A percentile compares a stretch with the other conserved stretches of the same genome.
These are phyloP conservation scores for Luidia sarsii DNA, from an alignment of 53 echinoderm and acorn worm genomes.

Conservation along the genomic window DNA sequence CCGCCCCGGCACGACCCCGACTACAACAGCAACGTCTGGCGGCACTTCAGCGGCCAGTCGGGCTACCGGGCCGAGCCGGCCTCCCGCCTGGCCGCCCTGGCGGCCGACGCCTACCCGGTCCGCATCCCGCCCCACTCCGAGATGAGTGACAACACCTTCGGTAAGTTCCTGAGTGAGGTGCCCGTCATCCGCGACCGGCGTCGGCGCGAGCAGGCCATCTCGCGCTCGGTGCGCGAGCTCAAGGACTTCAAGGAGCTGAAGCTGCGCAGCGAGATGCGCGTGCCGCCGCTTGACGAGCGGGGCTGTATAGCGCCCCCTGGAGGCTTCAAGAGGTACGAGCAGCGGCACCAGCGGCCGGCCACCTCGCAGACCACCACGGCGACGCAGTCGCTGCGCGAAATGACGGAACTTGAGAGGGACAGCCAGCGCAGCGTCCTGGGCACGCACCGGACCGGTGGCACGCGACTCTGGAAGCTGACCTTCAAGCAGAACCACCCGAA, in stretches of 20 bases:
- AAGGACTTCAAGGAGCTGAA: conserved; percentile 86
- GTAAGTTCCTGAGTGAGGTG: conserved; percentile 81
- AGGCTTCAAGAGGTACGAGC: conserved; percentile 63
- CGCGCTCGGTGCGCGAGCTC: conserved; percentile 74
- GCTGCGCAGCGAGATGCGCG: conserved; percentile 91
- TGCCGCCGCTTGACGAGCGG: conserved; percentile 71
- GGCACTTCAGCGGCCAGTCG: conserved; percentile 74
- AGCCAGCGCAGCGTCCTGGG: conserved; percentile 71
- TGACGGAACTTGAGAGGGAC: conserved; percentile 79
- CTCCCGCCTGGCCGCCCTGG: conserved; percentile 54
- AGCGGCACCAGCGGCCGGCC: conserved; percentile 25
- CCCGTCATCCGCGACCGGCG: conserved; percentile 69
- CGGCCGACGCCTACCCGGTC: conserved; percentile 85
- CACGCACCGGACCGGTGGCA: conserved; percentile 69
- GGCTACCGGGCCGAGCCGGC: conserved; percentile 61
- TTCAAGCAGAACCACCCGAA: conserved; percentile 89
- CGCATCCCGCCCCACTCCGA: conserved; percentile 79
- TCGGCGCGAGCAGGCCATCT: conserved; percentile 61
- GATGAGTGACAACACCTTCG: conserved; percentile 76
- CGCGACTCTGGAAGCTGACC: conserved; percentile 87
- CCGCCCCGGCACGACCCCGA: conserved; percentile 81
- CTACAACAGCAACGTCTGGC: conserved; percentile 97
- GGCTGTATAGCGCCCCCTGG: conserved; percentile 75
- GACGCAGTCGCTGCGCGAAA: conserved; percentile 68
- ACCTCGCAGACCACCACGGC: conserved; percentile 55